Evolutionary conservation across 2,888 invertebrate genomes (phyloP), one percentile per base, ranked within the genome.

Genomic region (Tinea pellionella): DNA sequence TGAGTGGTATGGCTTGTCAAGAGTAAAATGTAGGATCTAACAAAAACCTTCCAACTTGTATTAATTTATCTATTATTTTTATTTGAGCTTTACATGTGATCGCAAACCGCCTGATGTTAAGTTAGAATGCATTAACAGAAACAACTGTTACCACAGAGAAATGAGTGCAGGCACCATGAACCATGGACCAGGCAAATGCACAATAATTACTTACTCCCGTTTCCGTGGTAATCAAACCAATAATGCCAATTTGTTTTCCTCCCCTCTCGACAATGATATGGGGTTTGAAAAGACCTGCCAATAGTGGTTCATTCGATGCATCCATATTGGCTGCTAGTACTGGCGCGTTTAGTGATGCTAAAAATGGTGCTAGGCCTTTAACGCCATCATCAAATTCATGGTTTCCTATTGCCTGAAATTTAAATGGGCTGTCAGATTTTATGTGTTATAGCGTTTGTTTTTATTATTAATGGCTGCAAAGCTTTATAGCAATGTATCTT

Each of bases 311-410:
- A 8, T 88, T 67, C 3, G 79, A 83, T 9, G 89, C 89, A 68
- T 95, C 90, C 55, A 96, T 90, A 68, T 96, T 96, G 0, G 92
- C 89, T 1, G 91, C 92, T 1, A 96, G 78, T 7, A 94, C 89
- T 0, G 93, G 93, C 0, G 92, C 90, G 0, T 88, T 83, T 15
- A 93, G 72, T 47, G 83, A 82, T 63, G 90, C 77, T 60, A 96
- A 75, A 77, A 93, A 95, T 0, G 93, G 93, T 0, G 90, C 90
- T 12, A 95, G 72, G 8, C 93, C 95, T 59, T 78, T 84, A 29
- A 95, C 76, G 2, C 90, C 91, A 68, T 92, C 89, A 69, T 96
- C 96, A 65, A 96, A 96, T 71, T 96, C 96, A 67, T 96, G 96
- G 72, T 96, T 96, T 0, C 96, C 96, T 18, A 96, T 71, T 0